Percentiles rank a stretch among this genome's conserved stretches.
Evolutionary conservation across 2,888 invertebrate genomes (phyloP).

Genomic region (Tridacna gigas): DNA sequence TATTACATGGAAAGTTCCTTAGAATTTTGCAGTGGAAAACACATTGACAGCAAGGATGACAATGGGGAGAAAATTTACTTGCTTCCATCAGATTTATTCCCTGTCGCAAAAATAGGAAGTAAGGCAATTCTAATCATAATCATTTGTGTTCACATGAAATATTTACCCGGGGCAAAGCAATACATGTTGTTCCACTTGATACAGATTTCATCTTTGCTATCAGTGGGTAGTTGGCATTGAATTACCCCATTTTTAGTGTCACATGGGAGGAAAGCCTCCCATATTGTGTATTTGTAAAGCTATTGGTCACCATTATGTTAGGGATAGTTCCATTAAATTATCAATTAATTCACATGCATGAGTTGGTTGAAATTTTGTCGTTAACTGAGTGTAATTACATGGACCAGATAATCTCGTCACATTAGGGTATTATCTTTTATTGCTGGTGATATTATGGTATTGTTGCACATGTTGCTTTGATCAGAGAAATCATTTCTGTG

Average conservation of each 20-base stretch:
- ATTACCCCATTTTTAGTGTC: not conserved
- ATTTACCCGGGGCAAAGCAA: no score
- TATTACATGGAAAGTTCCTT: no score
- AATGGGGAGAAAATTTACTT: no score
- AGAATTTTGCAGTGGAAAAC: no score
- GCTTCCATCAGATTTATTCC: no score
- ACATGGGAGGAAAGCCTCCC: not conserved
- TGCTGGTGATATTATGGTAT: no score
- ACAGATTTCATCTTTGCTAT: not conserved
- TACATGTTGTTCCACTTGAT: not conserved
- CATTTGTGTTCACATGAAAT: no score
- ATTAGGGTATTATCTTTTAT: not conserved
- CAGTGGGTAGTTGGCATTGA: not conserved
- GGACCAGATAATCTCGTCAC: not conserved
- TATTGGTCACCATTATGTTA: not conserved
- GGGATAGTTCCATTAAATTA: conserved; percentile 4
- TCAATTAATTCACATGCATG: conserved; percentile 22
- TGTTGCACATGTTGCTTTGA: no score
- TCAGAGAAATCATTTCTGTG: no score
- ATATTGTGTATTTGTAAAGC: not conserved
- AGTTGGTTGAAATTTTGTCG: conserved; percentile 16
- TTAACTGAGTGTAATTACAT: conserved; percentile 3
- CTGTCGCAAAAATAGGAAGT: no score
- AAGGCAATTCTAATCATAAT: no score
- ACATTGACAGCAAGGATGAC: no score